Evolutionary conservation across 2,113 vertebrate genomes (phyloP), one percentile per base, ranked within the genome.

Genomic region (Atractosteus spatula): DNA sequence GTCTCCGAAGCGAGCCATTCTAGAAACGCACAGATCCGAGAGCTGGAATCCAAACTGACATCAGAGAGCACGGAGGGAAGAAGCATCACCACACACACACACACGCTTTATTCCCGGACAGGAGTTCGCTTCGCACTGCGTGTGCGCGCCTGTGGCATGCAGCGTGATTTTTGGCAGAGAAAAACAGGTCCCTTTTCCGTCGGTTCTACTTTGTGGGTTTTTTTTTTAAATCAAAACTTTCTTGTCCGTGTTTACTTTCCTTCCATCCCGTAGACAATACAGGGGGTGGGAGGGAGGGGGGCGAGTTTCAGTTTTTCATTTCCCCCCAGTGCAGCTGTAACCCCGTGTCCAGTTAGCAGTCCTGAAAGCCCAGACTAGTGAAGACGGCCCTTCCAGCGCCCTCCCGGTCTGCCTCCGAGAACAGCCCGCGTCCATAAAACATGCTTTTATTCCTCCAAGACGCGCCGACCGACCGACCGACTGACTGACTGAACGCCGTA

Each of bases 1-100:
- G 83, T 97, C 96, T 89, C 95, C 96, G 65, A 98, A 98, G 79
- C 96, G 96, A 92, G 96, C 94, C 97, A 98, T 97, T 81, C 77
- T 85, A 81, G 79, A 84, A 84, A 79, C 81, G 86, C 87, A 76
- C 84, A 71, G 88, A 83, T 86, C 82, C 87, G 81, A 82, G 84
- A 76, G 88, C 77, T 89, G 88, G 86, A 89, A 92, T 88, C 89
- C 88, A 86, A 90, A 91, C 80, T 91, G 88, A 86, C 81, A 80
- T 81, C 84, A 89, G 88, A 89, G 75, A 78, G 72, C 63, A 83
- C 80, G 80, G 78, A 78, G 79, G 88, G 87, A 87, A 92, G 90
- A 89, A 92, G 92, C 95, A 96, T 96, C 93, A 92, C 94, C 91
- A 89, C 92, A 81, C 80, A 29, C 29, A 29, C 29, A 29, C 29